A percentile compares a stretch with the other conserved stretches of the same genome.
Evolutionary conservation across 2,113 vertebrate species (phyloP).

Genomic region (Sceloporus undulatus): DNA sequence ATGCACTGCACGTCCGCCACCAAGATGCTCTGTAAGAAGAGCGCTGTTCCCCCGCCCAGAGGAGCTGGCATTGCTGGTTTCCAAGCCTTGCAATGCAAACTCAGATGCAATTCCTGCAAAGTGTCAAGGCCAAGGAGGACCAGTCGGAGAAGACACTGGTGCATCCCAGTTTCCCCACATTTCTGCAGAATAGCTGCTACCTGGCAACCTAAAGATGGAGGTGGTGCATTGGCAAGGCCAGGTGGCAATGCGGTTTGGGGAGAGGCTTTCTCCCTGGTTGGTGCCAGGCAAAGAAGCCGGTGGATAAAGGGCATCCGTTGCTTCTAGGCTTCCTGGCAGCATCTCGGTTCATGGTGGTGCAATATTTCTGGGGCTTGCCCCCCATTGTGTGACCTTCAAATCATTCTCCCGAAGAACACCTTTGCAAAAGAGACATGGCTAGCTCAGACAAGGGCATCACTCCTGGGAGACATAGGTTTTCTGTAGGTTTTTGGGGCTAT

Average conservation of each 20-base stretch:
- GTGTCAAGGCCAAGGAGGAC: not conserved
- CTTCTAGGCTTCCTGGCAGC: conserved; percentile 29
- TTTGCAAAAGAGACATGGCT: conserved; percentile 45
- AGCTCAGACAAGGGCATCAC: not conserved
- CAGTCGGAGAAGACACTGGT: no score
- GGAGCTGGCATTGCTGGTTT: no score
- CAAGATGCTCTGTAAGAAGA: not conserved
- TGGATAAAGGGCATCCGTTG: conserved; percentile 39
- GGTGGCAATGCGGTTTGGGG: not conserved
- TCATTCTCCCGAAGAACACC: conserved; percentile 59
- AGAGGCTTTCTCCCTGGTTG: conserved; percentile 43
- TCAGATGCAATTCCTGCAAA: not conserved
- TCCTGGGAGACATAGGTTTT: conserved; percentile 37
- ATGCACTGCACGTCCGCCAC: not conserved
- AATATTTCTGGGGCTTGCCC: conserved; percentile 50
- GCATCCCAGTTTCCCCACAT: not conserved
- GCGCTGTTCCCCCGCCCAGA: not conserved
- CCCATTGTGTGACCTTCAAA: conserved; percentile 67
- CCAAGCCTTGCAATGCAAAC: no score
- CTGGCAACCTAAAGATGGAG: not conserved
- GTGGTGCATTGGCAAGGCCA: not conserved
- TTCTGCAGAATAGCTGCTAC: not conserved
- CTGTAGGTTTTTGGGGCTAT: no score
- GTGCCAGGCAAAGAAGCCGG: conserved; percentile 54
- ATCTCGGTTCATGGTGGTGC: conserved; percentile 62